phyloP scores from a whole-genome alignment of 2,888 invertebrate genomes.

The Scotopteryx bipunctaria region DNA sequence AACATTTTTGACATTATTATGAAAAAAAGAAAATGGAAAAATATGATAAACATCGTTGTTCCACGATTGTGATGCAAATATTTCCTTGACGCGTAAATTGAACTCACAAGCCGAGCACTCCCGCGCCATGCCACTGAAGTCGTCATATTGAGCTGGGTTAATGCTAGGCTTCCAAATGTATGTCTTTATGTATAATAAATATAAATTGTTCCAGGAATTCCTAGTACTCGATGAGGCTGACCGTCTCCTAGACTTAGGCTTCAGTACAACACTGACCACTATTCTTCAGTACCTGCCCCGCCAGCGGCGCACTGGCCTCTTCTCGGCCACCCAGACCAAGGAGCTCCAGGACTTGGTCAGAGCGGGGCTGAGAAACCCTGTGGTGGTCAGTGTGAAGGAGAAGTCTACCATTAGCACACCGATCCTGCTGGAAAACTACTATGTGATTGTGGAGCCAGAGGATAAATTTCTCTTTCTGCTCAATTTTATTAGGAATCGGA shows the following conservation, averaged over 20 bases:
- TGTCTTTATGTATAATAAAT: too few relatives aligned
- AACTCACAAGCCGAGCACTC: too few relatives aligned
- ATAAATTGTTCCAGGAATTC: slow-evolving; percentile 92
- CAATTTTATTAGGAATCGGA: slow-evolving; percentile 87
- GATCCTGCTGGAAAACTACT: slow-evolving; percentile 89
- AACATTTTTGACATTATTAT: too few relatives aligned
- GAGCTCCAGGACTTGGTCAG: slow-evolving; percentile 95
- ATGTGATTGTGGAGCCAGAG: slow-evolving; percentile 89
- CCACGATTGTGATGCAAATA: too few relatives aligned
- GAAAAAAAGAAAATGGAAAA: too few relatives aligned
- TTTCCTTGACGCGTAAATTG: too few relatives aligned
- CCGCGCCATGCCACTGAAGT: too few relatives aligned
- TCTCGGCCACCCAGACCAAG: slow-evolving; percentile 99
- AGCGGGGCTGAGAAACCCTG: slow-evolving; percentile 97
- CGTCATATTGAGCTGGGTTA: too few relatives aligned
- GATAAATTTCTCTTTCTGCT: slow-evolving; percentile 92
- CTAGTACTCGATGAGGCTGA: slow-evolving; percentile 98
- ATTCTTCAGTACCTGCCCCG: slow-evolving; percentile 96
- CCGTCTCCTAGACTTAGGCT: slow-evolving; percentile 95
- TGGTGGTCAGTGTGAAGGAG: slow-evolving; percentile 94
- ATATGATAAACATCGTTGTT: too few relatives aligned
- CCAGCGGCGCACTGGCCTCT: slow-evolving; percentile 97
- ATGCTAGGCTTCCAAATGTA: too few relatives aligned
- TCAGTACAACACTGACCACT: slow-evolving; percentile 91
- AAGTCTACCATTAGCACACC: slow-evolving; percentile 90